These are phyloP conservation scores for Limnephilus rhombicus DNA, from an alignment of 2,888 invertebrate genomes.

Conservation along the genomic window DNA sequence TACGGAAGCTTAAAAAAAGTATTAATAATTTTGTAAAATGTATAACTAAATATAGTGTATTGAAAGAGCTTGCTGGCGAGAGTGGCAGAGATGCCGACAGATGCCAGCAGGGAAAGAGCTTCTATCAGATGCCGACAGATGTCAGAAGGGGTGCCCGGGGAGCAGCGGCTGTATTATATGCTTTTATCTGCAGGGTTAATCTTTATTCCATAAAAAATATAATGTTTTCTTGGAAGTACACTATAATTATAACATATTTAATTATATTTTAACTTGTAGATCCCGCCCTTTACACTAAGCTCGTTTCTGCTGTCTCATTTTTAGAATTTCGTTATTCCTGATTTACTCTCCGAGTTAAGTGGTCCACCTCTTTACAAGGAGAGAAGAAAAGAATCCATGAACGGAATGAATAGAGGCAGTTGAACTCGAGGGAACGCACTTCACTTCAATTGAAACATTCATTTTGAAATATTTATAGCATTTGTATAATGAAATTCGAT, in stretches of 20 bases:
- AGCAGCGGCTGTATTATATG: neutral
- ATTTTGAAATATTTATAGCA: neutral
- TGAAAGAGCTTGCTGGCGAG: no score
- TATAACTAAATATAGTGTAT: no score
- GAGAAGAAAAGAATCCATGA: neutral
- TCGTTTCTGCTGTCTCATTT: neutral
- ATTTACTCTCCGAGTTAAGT: neutral
- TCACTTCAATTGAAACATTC: neutral
- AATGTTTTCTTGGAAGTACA: no score
- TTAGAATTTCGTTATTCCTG: neutral
- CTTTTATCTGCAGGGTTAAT: neutral
- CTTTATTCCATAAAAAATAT: neutral
- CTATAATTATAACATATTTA: no score
- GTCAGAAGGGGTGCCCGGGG: no score
- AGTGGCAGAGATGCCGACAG: no score
- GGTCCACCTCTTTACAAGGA: neutral
- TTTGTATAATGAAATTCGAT: neutral
- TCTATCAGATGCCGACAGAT: no score
- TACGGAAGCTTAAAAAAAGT: no score
- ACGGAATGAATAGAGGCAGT: neutral
- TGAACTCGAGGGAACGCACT: neutral
- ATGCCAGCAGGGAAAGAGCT: no score
- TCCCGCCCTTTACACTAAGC: neutral
- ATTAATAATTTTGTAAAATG: neutral
- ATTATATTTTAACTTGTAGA: neutral